A percentile compares a stretch with the other conserved stretches of the same genome.
phyloP scores from a whole-genome alignment of 2,113 vertebrate species.

The Mastomys natalensis region DNA sequence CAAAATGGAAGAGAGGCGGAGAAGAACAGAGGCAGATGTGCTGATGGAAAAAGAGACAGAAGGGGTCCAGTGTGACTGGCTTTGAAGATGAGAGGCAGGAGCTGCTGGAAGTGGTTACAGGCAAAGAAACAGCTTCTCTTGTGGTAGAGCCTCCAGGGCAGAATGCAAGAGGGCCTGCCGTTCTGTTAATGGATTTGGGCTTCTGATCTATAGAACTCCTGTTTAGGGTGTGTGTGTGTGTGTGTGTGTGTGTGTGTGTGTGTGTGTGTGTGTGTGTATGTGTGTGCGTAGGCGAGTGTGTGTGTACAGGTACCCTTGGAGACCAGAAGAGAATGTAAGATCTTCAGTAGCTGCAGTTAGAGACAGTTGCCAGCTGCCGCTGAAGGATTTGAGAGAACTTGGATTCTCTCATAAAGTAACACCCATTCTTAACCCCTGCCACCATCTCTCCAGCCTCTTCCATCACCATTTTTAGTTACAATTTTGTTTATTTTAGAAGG shows the following conservation, averaged over 20 bases:
- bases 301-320: background rate
- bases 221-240: background rate
- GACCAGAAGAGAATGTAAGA: background rate
- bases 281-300: background rate
- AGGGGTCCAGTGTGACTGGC: background rate
- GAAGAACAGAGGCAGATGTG: background rate
- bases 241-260: background rate
- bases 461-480: background rate
- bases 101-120: background rate
- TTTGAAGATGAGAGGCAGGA: background rate
- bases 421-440: background rate
- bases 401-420: too few relatives aligned
- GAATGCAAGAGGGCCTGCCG: background rate
- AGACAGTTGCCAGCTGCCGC: background rate
- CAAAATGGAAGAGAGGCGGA: background rate
- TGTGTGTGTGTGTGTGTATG: background rate
- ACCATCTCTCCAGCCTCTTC: background rate
- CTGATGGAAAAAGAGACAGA: background rate
- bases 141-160: background rate
- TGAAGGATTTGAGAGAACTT: background rate
- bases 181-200: background rate
- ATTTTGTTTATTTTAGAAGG: background rate
- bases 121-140: background rate
- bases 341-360: background rate
- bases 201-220: background rate